Evolutionary conservation across 2,113 vertebrate species (phyloP), one percentile per base, ranked within the genome.

Genomic region (Lepisosteus osseus): DNA sequence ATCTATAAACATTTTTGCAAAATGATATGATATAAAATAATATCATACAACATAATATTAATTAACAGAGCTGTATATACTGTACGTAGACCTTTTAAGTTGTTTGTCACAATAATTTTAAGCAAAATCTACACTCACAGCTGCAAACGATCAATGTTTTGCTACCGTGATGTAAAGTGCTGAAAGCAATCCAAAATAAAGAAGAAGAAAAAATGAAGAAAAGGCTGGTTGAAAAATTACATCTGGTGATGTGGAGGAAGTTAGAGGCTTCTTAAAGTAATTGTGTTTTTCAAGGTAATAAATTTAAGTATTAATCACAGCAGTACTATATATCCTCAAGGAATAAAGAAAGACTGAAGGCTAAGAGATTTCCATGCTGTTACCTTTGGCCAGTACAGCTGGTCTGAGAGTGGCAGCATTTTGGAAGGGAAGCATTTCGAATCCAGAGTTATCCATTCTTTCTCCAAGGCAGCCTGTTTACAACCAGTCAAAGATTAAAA

Each of bases 131-230:
- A 12, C 63, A 84, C 78, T 81, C 82, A 77, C 92, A 94, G 92
- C 91, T 86, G 92, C 86, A 80, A 74, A 7, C 79, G 67, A 89
- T 94, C 90, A 86, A 80, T 77, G 78, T 73, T 63, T 79, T 79
- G 90, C 95, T 93, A 94, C 93, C 87, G 89, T 94, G 92, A 95
- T 93, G 88, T 87, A 93, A 86, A 87, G 86, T 76, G 78, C 82
- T 90, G 83, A 92, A 91, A 91, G 86, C 90, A 87, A 80, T 95
- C 93, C 93, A 95, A 95, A 94, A 94, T 89, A 95, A 95, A 95
- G 92, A 93, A 84, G 82, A 81, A 87, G 86, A 89, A 84, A 80
- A 89, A 93, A 85, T 71, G 78, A 90, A 94, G 90, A 82, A 89
- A 92, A 91, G 87, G 77, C 56, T 78, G 68, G 77, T 83, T 94